A percentile compares a stretch with the other conserved stretches of the same genome.
Evolutionary conservation across 2,888 invertebrate species (phyloP).

Genomic region (Oxyscelio sp.): DNA sequence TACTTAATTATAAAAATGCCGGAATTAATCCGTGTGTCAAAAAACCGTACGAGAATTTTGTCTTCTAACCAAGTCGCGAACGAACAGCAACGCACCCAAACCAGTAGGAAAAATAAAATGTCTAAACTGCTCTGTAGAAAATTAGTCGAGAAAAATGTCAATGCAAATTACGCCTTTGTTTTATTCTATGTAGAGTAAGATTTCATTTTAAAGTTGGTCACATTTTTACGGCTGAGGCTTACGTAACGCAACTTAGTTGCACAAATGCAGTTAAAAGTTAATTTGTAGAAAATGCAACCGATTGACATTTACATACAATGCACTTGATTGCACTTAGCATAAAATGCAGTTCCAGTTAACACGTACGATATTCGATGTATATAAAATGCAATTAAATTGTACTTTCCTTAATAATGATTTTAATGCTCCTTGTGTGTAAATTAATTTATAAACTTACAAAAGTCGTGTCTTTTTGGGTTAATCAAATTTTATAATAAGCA

Average conservation of each 20-base stretch:
- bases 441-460: no score
- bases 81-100: no score
- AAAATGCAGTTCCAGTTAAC: constrained; percentile 34
- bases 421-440: no score
- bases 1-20: constrained; percentile 28
- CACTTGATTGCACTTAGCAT: constrained; percentile 57
- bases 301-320: constrained; percentile 67
- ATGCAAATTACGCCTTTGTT: no score
- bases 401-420: no score
- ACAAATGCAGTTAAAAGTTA: constrained; percentile 59
- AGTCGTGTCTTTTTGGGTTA: no score
- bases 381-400: constrained; percentile 59
- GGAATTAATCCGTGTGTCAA: constrained; percentile 31
- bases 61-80: no score
- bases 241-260: constrained; percentile 41
- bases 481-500: no score
- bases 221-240: constrained; percentile 27
- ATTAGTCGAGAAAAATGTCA: no score
- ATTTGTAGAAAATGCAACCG: constrained; percentile 65
- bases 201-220: constrained; percentile 33
- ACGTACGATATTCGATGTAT: constrained; percentile 24
- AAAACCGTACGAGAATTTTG: not conserved
- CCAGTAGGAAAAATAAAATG: no score
- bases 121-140: no score
- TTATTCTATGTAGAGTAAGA: constrained; percentile 12